These are phyloP conservation scores for Psilopogon haemacephalus DNA, from an alignment of 2,113 vertebrate genomes.

Conservation along the genomic window DNA sequence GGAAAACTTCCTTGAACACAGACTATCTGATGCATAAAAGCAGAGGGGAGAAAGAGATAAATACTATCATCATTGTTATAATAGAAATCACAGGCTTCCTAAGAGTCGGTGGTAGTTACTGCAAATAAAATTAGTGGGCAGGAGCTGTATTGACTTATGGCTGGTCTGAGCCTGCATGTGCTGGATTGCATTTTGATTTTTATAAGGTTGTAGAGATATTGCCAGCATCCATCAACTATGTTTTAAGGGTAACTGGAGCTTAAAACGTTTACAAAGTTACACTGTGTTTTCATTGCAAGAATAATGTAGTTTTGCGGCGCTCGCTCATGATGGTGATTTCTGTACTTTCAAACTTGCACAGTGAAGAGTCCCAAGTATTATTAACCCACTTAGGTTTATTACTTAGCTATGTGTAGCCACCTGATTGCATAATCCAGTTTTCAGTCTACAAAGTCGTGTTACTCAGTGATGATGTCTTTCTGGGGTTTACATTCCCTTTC, in stretches of 20 bases:
- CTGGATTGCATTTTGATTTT: neutral
- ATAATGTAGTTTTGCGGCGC: neutral
- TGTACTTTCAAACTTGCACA: neutral
- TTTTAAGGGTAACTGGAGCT: neutral
- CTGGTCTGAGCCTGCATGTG: neutral
- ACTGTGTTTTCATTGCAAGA: neutral
- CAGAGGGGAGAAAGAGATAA: neutral
- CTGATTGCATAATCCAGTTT: neutral
- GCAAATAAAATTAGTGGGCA: neutral
- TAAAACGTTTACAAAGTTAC: neutral
- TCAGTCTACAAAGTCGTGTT: neutral
- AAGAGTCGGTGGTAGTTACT: neutral
- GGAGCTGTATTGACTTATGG: neutral
- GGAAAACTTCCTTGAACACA: neutral
- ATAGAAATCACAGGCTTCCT: neutral
- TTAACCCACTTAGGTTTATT: neutral
- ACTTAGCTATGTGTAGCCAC: neutral
- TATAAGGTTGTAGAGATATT: neutral
- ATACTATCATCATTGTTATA: fast-evolving
- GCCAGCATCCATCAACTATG: neutral
- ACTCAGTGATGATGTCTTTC: neutral
- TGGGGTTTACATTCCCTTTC: neutral
- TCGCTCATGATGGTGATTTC: neutral
- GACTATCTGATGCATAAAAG: neutral
- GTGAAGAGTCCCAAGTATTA: neutral